A percentile compares a stretch with the other conserved stretches of the same genome.
phyloP scores from a whole-genome alignment of 2,113 vertebrate species.

The Eupsittula cactorum region DNA sequence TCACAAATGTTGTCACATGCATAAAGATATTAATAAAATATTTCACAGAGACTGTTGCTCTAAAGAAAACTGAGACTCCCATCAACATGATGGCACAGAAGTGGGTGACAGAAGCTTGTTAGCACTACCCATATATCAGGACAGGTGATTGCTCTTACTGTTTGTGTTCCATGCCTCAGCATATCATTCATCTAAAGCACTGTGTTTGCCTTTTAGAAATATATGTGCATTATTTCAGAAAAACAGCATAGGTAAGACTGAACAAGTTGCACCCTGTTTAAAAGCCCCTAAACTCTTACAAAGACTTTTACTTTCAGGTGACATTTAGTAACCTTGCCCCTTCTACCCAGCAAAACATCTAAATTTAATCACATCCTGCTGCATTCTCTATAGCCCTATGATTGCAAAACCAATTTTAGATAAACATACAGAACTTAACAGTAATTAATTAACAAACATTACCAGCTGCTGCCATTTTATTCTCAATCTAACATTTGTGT shows the following conservation, averaged over 20 bases:
- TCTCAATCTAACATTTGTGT: not conserved
- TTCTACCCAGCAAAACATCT: not conserved
- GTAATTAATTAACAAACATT: not conserved
- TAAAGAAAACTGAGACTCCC: not conserved
- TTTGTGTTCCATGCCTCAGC: not conserved
- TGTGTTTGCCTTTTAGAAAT: not conserved
- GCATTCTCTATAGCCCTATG: not conserved
- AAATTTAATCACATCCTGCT: not conserved
- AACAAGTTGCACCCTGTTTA: not conserved
- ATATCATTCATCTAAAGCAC: not conserved
- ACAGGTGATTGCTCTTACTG: not conserved
- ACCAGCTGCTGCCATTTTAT: constrained; percentile 12
- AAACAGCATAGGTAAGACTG: not conserved
- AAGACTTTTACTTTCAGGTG: not conserved
- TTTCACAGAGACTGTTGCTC: not conserved
- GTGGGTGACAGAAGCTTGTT: not conserved
- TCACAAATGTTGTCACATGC: not conserved
- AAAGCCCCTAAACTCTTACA: not conserved
- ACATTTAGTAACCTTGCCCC: not conserved
- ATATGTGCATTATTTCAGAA: not conserved
- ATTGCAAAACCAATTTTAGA: not conserved
- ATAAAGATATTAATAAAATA: not conserved
- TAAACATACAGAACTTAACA: not conserved
- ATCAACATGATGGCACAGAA: fast-evolving
- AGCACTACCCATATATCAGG: not conserved